Conservation (phyloP, 2,888 invertebrate genomes). For the Megalurothrips usitatus region DNA sequence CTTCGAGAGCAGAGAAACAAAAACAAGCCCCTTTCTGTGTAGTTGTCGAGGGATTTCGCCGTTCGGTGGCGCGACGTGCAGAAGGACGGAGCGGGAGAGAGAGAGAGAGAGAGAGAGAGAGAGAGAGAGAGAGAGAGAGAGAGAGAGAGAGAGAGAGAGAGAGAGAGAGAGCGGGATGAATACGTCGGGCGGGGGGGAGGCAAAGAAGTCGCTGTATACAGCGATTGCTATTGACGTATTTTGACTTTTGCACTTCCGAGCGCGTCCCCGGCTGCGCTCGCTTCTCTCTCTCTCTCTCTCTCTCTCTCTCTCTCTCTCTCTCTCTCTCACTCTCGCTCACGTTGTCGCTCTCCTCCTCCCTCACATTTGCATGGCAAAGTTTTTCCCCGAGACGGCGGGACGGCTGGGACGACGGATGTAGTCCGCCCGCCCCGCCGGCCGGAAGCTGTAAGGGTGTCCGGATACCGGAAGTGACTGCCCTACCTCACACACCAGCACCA, state of each 20-base stretch:
- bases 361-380: not conserved
- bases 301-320: not conserved
- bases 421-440: not conserved
- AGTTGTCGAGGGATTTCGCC: too few relatives aligned
- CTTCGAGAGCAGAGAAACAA: too few relatives aligned
- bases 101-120: too few relatives aligned
- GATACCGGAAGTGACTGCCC: not conserved
- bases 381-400: not conserved
- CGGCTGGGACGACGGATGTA: not conserved
- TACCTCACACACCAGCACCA: too few relatives aligned
- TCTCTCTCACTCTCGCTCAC: not conserved
- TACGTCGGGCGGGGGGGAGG: too few relatives aligned
- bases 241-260: slow-evolving; percentile 16
- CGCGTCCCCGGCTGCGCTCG: not conserved
- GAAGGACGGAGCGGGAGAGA: too few relatives aligned
- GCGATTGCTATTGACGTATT: slow-evolving; percentile 13
- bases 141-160: too few relatives aligned
- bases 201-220: not conserved
- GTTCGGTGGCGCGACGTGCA: too few relatives aligned
- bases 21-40: too few relatives aligned
- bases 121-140: too few relatives aligned
- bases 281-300: not conserved
- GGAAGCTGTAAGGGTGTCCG: not conserved
- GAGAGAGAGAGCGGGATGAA: too few relatives aligned
- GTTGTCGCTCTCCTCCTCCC: too few relatives aligned